Evolutionary conservation across 2,113 vertebrate genomes (phyloP).

Genomic region (Tauraco erythrolophus): DNA sequence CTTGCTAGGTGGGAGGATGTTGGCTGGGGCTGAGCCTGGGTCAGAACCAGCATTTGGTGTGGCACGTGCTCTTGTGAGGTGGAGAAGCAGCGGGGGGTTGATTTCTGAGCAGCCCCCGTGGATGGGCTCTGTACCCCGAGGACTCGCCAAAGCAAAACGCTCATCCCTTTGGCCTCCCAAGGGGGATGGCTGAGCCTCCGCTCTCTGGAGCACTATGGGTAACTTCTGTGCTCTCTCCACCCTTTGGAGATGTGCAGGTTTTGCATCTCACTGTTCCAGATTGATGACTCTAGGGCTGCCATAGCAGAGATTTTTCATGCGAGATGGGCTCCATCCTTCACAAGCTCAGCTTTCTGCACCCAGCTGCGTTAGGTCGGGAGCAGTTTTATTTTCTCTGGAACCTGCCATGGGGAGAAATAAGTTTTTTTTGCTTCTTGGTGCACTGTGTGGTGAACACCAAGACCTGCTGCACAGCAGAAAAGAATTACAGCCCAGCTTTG

Average conservation of each 20-base stretch:
- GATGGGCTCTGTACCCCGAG: too few relatives aligned
- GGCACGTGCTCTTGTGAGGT: neutral
- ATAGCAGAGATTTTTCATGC: neutral
- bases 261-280: neutral
- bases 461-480: neutral
- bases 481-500: neutral
- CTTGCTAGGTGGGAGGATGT: neutral
- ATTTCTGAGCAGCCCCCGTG: neutral
- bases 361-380: neutral
- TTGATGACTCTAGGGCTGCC: neutral
- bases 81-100: neutral
- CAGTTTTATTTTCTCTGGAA: neutral
- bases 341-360: neutral
- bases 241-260: neutral
- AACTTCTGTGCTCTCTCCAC: neutral
- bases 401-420: neutral
- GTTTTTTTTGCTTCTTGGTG: neutral
- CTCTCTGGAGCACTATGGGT: rapidly evolving
- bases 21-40: neutral
- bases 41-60: neutral
- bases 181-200: neutral
- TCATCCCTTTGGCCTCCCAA: neutral
- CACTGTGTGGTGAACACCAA: neutral
- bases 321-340: neutral
- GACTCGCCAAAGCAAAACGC: rapidly evolving